These are phyloP conservation scores for Chrysolina oricalcia DNA, from an alignment of 2,888 invertebrate genomes.

Conservation along the genomic window DNA sequence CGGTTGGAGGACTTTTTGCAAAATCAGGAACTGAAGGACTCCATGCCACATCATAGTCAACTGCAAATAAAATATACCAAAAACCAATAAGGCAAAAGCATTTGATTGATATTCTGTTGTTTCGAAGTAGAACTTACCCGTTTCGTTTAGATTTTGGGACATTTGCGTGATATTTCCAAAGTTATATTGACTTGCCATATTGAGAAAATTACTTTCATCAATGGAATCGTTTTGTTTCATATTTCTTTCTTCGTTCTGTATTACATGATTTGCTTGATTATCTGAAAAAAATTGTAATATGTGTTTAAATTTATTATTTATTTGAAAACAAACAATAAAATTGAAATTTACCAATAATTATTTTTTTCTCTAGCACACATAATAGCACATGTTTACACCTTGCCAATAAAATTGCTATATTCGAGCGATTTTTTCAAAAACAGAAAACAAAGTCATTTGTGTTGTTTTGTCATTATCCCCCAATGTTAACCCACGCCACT, in stretches of 20 bases:
- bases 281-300: neutral
- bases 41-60: slow-evolving; percentile 24
- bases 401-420: too few relatives aligned
- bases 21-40: slow-evolving; percentile 29
- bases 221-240: neutral
- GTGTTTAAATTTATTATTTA: too few relatives aligned
- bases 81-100: too few relatives aligned
- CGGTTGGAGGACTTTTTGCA: slow-evolving; percentile 7
- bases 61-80: neutral
- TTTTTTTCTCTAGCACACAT: too few relatives aligned
- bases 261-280: neutral
- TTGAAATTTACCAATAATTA: too few relatives aligned
- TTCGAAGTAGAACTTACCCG: slow-evolving; percentile 25
- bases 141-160: slow-evolving; percentile 27
- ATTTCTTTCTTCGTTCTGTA: neutral
- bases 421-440: too few relatives aligned
- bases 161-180: slow-evolving; percentile 42
- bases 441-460: too few relatives aligned
- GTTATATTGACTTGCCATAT: slow-evolving; percentile 36
- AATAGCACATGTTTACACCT: too few relatives aligned
- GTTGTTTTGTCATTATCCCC: too few relatives aligned
- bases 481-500: too few relatives aligned
- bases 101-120: neutral
- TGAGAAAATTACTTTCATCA: slow-evolving; percentile 31
- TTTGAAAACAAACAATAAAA: too few relatives aligned